Percentiles rank a stretch among this genome's conserved stretches.
Conservation (phyloP, 2,797 vertebrate species). For the Lepus townsendii region DNA sequence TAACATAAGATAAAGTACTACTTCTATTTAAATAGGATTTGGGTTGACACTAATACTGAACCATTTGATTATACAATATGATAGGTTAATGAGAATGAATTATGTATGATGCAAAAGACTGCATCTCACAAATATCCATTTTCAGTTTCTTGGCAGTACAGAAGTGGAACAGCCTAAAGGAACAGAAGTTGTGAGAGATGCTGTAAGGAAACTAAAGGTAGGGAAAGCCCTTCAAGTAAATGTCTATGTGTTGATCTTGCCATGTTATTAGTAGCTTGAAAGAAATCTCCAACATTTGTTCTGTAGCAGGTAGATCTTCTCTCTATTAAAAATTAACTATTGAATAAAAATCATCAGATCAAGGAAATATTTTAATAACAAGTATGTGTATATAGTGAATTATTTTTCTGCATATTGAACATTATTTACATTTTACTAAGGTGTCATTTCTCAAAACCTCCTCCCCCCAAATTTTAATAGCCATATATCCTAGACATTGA, state of each 20-base stretch:
- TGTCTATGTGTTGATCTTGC: not conserved
- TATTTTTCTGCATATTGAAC: not conserved
- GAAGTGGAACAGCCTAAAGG: conserved; percentile 99
- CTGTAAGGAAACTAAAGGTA: conserved; percentile 99
- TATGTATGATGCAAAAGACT: not conserved
- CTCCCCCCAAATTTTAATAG: too few relatives aligned
- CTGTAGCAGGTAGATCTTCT: not conserved
- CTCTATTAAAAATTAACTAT: not conserved
- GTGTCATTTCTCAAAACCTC: not conserved
- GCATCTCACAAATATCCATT: conserved; percentile 81
- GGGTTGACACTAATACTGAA: not conserved
- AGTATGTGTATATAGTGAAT: not conserved
- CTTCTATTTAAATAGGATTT: not conserved
- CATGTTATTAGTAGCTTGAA: not conserved
- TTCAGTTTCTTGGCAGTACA: conserved; percentile 97
- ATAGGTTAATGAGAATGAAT: not conserved
- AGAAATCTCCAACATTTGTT: not conserved
- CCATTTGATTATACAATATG: not conserved
- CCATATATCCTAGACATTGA: not conserved
- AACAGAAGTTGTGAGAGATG: conserved; percentile 98
- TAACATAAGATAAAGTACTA: not conserved
- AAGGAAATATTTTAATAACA: not conserved
- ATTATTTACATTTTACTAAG: not conserved
- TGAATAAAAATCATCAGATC: not conserved
- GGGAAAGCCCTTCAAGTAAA: not conserved